phyloP scores from a whole-genome alignment of 2,113 vertebrate species.

The Phaethon lepturus region DNA sequence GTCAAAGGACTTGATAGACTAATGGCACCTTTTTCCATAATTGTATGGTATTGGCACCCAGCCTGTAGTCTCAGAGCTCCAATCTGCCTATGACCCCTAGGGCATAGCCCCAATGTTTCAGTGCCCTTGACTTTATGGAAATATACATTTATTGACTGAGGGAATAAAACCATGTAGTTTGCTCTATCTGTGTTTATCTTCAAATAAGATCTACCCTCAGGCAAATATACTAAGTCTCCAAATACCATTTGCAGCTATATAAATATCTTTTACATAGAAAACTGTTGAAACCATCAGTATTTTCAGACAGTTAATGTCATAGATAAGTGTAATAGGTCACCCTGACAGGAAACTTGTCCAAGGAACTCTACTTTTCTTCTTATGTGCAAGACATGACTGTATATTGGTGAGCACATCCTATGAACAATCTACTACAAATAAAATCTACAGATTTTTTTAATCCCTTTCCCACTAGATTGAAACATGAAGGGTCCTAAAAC shows the following conservation, averaged over 20 bases:
- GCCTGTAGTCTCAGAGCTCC: neutral
- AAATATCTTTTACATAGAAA: constrained; percentile 9
- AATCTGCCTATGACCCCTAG: neutral
- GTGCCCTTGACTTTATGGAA: neutral
- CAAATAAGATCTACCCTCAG: neutral
- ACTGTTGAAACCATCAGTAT: neutral
- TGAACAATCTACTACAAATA: neutral
- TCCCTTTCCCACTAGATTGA: neutral
- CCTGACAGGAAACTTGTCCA: neutral
- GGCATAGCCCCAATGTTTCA: neutral
- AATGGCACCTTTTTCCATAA: neutral
- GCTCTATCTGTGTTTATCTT: neutral
- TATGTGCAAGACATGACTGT: neutral
- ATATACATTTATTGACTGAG: neutral
- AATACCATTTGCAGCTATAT: neutral
- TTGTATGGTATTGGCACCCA: neutral
- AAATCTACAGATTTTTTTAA: neutral
- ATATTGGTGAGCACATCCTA: neutral
- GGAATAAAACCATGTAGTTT: neutral
- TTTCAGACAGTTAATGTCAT: constrained; percentile 8
- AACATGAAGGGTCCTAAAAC: neutral
- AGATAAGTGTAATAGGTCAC: neutral
- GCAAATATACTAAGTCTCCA: constrained; percentile 6
- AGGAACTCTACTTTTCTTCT: neutral
- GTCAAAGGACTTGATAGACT: neutral